phyloP scores from a whole-genome alignment of 2,888 invertebrate species.

The Mythimna lalbum region DNA sequence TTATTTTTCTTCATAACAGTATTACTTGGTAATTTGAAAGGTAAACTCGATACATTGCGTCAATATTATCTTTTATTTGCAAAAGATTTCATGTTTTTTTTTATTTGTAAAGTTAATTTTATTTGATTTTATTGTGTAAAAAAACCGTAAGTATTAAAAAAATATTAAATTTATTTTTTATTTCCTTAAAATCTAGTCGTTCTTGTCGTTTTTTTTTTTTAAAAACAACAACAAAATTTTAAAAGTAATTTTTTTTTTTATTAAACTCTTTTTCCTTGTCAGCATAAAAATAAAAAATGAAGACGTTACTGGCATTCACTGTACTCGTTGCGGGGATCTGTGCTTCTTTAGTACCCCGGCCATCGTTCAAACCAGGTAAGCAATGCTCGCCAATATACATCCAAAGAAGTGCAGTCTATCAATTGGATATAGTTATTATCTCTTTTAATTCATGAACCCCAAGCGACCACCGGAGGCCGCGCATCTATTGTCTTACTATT shows the following conservation, averaged over 20 bases:
- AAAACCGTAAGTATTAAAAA: too few species aligned
- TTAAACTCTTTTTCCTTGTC: not conserved
- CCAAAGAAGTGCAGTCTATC: not conserved
- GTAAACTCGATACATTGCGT: slow-evolving; percentile 25
- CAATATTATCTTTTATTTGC: not conserved
- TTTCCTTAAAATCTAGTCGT: too few species aligned
- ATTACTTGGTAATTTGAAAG: slow-evolving; percentile 21
- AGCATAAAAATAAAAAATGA: slow-evolving; percentile 69
- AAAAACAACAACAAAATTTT: too few species aligned
- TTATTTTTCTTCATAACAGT: not conserved
- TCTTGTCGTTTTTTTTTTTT: too few species aligned
- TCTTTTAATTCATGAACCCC: too few species aligned
- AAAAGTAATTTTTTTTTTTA: too few species aligned
- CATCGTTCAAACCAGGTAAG: slow-evolving; percentile 14
- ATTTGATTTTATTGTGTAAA: too few species aligned
- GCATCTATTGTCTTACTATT: too few species aligned
- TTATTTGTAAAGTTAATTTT: too few species aligned
- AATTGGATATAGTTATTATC: not conserved
- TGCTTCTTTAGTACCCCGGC: slow-evolving; percentile 49
- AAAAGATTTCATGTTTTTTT: not conserved
- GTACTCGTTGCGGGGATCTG: slow-evolving; percentile 69
- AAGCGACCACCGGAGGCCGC: too few species aligned
- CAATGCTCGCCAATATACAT: not conserved
- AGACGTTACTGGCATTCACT: slow-evolving; percentile 65
- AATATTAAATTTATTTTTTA: not conserved